Evolutionary conservation across 2,888 invertebrate species (phyloP), one percentile per base, ranked within the genome.

Genomic region (Lasioglossum villosulum): DNA sequence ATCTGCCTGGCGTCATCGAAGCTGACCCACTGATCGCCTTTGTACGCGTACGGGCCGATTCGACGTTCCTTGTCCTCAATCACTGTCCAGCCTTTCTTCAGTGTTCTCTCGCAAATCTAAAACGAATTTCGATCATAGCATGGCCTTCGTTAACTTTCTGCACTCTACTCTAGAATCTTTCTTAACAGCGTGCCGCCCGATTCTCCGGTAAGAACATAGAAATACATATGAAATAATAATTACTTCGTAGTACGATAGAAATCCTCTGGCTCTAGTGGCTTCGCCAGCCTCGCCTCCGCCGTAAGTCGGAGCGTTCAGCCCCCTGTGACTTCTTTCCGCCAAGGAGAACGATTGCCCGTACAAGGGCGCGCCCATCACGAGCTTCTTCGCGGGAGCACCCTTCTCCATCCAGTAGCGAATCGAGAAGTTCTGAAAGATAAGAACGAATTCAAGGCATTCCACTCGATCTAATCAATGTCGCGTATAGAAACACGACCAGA

Each of bases 251-350:
- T 98, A 99, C 0, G 98, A 96, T 37, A 98, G 95, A 94, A 98
- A 98, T 37, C 99, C 98, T 94, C 98, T 96, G 4, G 98, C 98
- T 93, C 98, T 96, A 0, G 98, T 98, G 78, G 97, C 98, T 91
- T 98, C 98, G 0, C 98, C 98, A 1, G 98, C 98, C 94, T 98
- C 98, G 0, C 98, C 98, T 1, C 98, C 98, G 0, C 98, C 98
- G 91, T 98, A 98, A 0, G 98, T 97, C 0, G 97, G 96, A 0
- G 97, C 97, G 92, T 98, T 98, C 5, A 98, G 95, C 1, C 97
- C 97, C 14, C 96, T 96, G 52, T 95, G 95, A 48, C 95, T 95
- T 63, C 93, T 92, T 88, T 98, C 97, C 30, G 97, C 97, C 79
- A 98, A 95, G 0, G 98, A 97, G 95, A 98, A 99, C 0, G 98